phyloP scores from a whole-genome alignment of 2,113 vertebrate genomes.

The Myxocyprinus asiaticus region DNA sequence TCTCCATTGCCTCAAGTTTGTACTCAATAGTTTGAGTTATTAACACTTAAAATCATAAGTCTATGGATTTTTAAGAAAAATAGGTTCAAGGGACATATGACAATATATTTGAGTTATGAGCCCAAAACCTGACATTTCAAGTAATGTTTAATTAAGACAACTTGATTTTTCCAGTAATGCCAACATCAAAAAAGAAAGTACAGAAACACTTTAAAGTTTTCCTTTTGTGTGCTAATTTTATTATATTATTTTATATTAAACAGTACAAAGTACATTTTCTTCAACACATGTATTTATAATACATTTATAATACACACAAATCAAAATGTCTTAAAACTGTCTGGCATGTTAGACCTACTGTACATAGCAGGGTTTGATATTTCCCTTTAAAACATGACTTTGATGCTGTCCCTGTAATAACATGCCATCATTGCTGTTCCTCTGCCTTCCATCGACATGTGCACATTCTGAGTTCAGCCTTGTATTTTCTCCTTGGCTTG shows the following conservation, averaged over 20 bases:
- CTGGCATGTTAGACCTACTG: neutral
- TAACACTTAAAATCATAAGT: too few species aligned
- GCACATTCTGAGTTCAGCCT: neutral
- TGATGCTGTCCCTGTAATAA: neutral
- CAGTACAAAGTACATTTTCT: neutral
- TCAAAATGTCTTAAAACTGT: neutral
- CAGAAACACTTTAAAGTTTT: neutral
- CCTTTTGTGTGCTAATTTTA: too few species aligned
- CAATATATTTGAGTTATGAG: too few species aligned
- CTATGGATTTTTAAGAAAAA: too few species aligned
- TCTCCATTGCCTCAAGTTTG: too few species aligned
- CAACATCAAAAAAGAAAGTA: too few species aligned
- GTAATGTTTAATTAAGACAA: too few species aligned
- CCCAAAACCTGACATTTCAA: too few species aligned
- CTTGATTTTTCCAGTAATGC: too few species aligned
- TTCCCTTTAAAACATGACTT: neutral
- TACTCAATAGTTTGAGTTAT: too few species aligned
- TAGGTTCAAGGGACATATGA: too few species aligned
- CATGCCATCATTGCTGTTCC: neutral
- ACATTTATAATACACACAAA: neutral
- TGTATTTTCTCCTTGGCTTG: neutral
- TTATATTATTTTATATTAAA: neutral
- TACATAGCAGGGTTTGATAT: neutral
- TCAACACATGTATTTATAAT: neutral
- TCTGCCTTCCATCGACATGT: neutral